Percentiles rank a stretch among this genome's conserved stretches.
phyloP scores from a whole-genome alignment of 2,888 invertebrate species.

The Parochlus steinenii region DNA sequence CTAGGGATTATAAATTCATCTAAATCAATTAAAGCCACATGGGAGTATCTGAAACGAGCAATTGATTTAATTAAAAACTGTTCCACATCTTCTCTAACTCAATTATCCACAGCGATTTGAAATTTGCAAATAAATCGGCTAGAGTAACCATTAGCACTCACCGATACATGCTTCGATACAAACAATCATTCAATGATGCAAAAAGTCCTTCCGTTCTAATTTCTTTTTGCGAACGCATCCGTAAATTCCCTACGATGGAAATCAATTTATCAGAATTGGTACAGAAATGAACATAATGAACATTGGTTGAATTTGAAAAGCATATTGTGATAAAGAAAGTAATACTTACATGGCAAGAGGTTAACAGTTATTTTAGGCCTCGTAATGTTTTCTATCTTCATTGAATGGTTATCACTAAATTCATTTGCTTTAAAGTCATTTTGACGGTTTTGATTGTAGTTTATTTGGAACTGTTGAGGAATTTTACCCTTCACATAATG shows the following conservation, averaged over 20 bases:
- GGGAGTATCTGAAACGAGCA: conserved; percentile 38
- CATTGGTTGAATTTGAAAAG: too few relatives aligned
- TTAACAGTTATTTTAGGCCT: conserved; percentile 23
- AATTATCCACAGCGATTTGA: not conserved
- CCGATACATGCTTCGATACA: conserved; percentile 74
- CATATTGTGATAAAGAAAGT: too few relatives aligned
- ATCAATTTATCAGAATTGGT: too few relatives aligned
- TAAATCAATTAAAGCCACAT: conserved; percentile 70
- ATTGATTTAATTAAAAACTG: too few relatives aligned
- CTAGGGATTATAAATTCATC: conserved; percentile 80
- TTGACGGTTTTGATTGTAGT: conserved; percentile 1
- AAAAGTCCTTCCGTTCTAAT: conserved; percentile 85
- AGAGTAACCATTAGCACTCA: conserved; percentile 2
- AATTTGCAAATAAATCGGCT: not conserved
- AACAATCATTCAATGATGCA: conserved; percentile 83
- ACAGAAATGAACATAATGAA: too few relatives aligned
- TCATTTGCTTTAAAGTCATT: not conserved
- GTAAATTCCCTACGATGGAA: conserved; percentile 73
- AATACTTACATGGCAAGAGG: conserved; percentile 29
- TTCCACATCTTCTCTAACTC: too few relatives aligned
- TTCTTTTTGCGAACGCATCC: conserved; percentile 74
- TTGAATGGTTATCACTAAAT: not conserved
- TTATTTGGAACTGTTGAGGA: conserved; percentile 6
- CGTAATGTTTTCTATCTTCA: not conserved
- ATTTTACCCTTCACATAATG: conserved; percentile 32